Base-by-base conservation (phyloP, 2,888 invertebrate species). In the Ophonus ardosiacus region DNA sequence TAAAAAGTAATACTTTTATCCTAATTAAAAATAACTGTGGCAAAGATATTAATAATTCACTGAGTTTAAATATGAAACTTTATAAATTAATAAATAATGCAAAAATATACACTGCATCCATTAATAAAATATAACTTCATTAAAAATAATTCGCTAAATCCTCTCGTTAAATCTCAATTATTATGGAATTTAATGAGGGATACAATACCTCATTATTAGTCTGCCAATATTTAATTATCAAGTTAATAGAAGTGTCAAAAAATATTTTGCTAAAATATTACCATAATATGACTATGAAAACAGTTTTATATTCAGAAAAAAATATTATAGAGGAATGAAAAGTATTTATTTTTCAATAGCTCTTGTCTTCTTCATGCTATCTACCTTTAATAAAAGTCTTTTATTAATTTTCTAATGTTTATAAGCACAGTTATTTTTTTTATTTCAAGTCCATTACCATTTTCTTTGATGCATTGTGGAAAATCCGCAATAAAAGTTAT, bases 401-500 rank as follows among this genome's bases (percentile, higher is more conserved):
- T 65, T 38, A 68, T 68, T 68, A 68, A 38, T 68, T 68, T 68
- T 31, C 0, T 15, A 68, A 68, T 68, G 38, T 68, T 7, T 68
- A 31, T 68, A 68, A 38, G 68, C 68, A 31, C n/a, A 38, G 68
- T n/a, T 31, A 31, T n/a, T 38, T n/a, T 13, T 63, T 68, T 68
- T 38, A 68, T 68, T 68, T 38, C 68, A 38, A 38, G 68, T 31
- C 40, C 31, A 68, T 74, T 74, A 43, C 71, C 43, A 74, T 74
- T 74, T 74, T 43, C 40, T 74, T 78, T 78, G 21, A 21, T 4
- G 31, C 78, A 57, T 24, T 57, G 57, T 78, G 57, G n/a, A 56
- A 71, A 68, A 31, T 81, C 71, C 71, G 68, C 71, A 68, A 81
- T 81, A 81, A 81, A 81, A 71, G 24, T 68, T 68, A 81, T 81